Evolutionary conservation across 2,797 vertebrate species (phyloP).

Genomic region (Acomys russatus): DNA sequence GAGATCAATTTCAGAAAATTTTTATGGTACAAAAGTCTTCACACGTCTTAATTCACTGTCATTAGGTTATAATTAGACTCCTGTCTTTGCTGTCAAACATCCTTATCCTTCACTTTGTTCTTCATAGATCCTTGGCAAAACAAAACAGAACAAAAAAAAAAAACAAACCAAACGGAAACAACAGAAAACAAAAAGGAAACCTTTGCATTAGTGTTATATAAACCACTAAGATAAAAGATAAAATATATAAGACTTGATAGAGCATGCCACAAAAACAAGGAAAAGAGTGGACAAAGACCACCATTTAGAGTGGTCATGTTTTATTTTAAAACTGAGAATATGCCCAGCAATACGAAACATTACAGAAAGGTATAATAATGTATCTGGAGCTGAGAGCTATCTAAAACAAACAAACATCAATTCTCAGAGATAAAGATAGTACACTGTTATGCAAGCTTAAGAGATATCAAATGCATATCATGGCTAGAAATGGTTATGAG

Average conservation of each 20-base stretch:
- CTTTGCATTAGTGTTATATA: not conserved
- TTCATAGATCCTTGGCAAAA: not conserved
- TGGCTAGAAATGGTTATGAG: not conserved
- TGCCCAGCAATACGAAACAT: not conserved
- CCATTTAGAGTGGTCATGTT: not conserved
- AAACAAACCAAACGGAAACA: not conserved
- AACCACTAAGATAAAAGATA: not conserved
- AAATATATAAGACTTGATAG: not conserved
- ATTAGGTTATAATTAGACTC: not conserved
- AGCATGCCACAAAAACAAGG: not conserved
- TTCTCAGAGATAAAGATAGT: not conserved
- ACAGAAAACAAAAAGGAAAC: not conserved
- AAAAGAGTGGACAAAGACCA: not conserved
- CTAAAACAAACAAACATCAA: not conserved
- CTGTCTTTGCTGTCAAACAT: not conserved
- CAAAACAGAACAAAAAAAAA: not conserved
- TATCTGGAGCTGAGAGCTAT: not conserved
- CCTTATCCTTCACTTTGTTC: not conserved
- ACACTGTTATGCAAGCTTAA: not conserved
- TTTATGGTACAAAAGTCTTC: not conserved
- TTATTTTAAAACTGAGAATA: not conserved
- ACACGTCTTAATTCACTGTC: fast-evolving
- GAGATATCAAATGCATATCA: not conserved
- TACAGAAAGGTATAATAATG: not conserved
- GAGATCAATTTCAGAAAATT: not conserved